A percentile compares a stretch with the other conserved stretches of the same genome.
phyloP scores from a whole-genome alignment of 2,888 invertebrate species.

The Ernsta delagoae region DNA sequence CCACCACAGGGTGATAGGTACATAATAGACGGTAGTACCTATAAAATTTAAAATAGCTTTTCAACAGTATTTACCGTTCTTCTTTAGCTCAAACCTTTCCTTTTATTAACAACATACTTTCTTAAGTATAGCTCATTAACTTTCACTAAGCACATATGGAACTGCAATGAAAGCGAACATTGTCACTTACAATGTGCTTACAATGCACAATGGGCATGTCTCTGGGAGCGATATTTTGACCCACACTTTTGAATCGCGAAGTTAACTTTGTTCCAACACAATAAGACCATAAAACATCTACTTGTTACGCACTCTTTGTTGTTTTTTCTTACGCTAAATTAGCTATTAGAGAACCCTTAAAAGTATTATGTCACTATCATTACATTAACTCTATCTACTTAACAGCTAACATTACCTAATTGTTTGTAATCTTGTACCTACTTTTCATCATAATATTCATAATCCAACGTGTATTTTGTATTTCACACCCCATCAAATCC shows the following conservation, averaged over 20 bases:
- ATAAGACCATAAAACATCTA: conserved; percentile 25
- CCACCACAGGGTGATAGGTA: background rate
- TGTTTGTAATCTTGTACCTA: too few relatives aligned
- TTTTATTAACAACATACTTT: conserved; percentile 39
- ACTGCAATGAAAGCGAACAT: conserved; percentile 68
- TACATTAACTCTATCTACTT: too few relatives aligned
- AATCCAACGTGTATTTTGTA: too few relatives aligned
- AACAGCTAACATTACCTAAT: too few relatives aligned
- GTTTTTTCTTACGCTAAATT: background rate
- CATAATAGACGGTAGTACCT: too few relatives aligned
- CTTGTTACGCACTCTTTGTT: conserved; percentile 9
- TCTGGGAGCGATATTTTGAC: conserved; percentile 49
- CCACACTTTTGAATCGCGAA: conserved; percentile 39
- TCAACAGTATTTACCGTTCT: background rate
- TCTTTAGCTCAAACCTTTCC: background rate
- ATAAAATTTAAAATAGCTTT: too few relatives aligned
- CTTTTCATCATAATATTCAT: too few relatives aligned
- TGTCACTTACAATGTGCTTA: conserved; percentile 50
- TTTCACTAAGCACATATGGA: conserved; percentile 71
- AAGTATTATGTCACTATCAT: too few relatives aligned
- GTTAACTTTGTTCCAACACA: conserved; percentile 19
- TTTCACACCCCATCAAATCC: too few relatives aligned
- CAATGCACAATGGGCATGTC: conserved; percentile 68
- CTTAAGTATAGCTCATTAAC: conserved; percentile 44
- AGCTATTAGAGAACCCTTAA: too few relatives aligned